Conservation (phyloP, 92 coral and sea anemone species). For the Phenganax stokvisi region DNA sequence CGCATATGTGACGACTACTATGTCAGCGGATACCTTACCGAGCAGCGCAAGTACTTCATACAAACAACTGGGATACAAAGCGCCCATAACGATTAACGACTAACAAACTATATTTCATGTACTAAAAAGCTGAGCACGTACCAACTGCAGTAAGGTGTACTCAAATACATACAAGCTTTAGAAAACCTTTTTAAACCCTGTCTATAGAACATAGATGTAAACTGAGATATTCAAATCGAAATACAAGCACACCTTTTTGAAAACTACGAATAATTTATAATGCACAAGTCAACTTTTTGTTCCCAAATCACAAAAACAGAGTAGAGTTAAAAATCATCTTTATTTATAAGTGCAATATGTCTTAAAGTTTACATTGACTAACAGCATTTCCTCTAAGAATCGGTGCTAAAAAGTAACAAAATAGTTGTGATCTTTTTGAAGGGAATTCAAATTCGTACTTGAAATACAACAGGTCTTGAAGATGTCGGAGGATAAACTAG, state of each 20-base stretch:
- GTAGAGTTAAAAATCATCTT: not conserved
- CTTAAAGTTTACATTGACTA: not conserved
- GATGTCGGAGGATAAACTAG: constrained; percentile 30
- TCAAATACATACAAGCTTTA: not conserved
- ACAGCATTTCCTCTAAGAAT: too few relatives aligned
- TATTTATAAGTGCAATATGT: not conserved
- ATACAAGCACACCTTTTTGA: not conserved
- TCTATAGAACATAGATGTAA: not conserved
- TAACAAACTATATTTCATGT: too few relatives aligned
- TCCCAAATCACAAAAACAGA: not conserved
- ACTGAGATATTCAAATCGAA: not conserved
- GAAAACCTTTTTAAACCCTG: too few relatives aligned
- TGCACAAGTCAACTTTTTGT: too few relatives aligned
- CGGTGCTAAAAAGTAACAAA: too few relatives aligned
- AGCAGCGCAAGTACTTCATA: too few relatives aligned
- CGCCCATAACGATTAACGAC: too few relatives aligned
- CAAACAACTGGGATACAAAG: too few relatives aligned
- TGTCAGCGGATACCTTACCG: not conserved
- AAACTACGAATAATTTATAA: too few relatives aligned
- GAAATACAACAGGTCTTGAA: constrained; percentile 37
- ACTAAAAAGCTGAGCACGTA: too few relatives aligned
- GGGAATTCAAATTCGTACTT: constrained; percentile 30
- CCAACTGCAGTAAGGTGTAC: not conserved
- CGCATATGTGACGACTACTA: not conserved
- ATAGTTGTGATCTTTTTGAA: too few relatives aligned